A percentile compares a stretch with the other conserved stretches of the same genome.
These are phyloP conservation scores for Suillia variegata DNA, from an alignment of 2,888 invertebrate species.

Conservation along the genomic window DNA sequence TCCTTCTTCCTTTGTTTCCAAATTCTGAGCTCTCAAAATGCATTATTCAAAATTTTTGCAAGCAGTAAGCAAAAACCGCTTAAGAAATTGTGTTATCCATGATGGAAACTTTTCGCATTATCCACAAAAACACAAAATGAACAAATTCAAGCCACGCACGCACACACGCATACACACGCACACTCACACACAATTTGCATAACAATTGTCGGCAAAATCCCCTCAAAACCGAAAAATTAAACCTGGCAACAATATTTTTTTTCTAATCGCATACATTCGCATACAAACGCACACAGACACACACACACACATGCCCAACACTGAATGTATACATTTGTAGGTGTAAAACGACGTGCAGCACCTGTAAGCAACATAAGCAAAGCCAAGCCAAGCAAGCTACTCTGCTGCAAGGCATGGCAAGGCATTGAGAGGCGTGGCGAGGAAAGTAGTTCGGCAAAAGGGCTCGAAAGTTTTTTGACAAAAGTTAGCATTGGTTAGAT, in stretches of 20 bases:
- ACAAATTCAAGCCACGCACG: too few species aligned
- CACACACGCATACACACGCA: too few species aligned
- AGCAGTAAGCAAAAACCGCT: too few species aligned
- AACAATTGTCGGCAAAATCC: constrained; percentile 18
- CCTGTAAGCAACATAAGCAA: too few species aligned
- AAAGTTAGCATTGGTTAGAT: too few species aligned
- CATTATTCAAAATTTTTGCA: not conserved
- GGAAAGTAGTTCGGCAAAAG: too few species aligned
- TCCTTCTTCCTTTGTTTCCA: too few species aligned
- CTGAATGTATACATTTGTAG: not conserved
- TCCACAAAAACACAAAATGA: constrained; percentile 23
- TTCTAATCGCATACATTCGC: not conserved
- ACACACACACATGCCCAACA: not conserved
- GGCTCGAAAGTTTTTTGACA: too few species aligned
- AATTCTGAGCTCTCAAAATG: too few species aligned
- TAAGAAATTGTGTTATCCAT: constrained; percentile 38
- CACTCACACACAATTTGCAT: constrained; percentile 22
- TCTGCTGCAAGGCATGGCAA: not conserved
- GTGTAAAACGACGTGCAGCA: too few species aligned
- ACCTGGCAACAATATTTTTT: not conserved
- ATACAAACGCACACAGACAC: constrained; percentile 4
- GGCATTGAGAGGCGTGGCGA: not conserved
- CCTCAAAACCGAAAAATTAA: not conserved
- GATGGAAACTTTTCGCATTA: constrained; percentile 52
- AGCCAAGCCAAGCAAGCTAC: too few species aligned